Percentiles rank a stretch among this genome's conserved stretches.
phyloP scores from a whole-genome alignment of 2,113 vertebrate genomes.

The Saccopteryx leptura region DNA sequence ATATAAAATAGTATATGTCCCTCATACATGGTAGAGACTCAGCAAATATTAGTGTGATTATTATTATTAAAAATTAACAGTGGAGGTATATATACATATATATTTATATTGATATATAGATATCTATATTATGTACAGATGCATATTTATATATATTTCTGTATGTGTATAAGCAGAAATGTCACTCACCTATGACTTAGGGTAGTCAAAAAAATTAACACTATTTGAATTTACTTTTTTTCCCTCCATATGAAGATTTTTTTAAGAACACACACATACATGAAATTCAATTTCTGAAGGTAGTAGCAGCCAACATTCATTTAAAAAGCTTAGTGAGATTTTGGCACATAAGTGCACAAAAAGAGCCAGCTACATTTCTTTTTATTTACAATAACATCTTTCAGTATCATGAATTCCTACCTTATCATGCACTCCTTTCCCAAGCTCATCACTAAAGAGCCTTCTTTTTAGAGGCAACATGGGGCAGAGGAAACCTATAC shows the following conservation, averaged over 20 bases:
- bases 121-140: background rate
- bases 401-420: background rate
- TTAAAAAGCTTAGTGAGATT: constrained; percentile 31
- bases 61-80: constrained; percentile 48
- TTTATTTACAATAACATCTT: background rate
- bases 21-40: background rate
- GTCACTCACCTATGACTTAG: background rate
- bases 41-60: constrained; percentile 26
- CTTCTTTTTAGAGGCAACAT: background rate
- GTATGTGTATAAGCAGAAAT: background rate
- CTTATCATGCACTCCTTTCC: background rate
- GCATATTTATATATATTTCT: background rate
- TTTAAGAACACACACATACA: background rate
- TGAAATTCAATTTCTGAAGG: constrained; percentile 30
- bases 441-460: background rate
- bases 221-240: constrained; percentile 15
- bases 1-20: background rate
- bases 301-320: background rate
- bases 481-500: background rate
- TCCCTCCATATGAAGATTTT: background rate
- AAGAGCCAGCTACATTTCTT: background rate
- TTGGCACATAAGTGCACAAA: background rate
- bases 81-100: background rate
- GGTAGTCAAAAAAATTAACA: background rate
- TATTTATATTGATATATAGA: background rate